Evolutionary conservation across 2,113 vertebrate genomes (phyloP), one percentile per base, ranked within the genome.

Genomic region (Scolopax mira): DNA sequence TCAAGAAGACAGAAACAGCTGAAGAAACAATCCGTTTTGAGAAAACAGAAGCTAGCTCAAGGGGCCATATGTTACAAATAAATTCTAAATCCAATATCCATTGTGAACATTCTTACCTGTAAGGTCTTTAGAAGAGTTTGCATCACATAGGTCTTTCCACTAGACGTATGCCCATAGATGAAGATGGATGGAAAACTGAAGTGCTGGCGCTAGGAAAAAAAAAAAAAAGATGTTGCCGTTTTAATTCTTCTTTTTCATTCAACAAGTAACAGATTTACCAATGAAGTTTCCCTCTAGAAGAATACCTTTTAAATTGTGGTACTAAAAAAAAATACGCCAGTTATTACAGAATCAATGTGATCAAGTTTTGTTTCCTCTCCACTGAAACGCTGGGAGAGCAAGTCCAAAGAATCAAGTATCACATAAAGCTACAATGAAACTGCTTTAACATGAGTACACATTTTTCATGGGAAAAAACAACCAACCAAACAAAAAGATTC

Each of bases 61-160:
- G 22, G 6, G 28, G 44, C 7, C 13, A 27, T 12, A 27, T 49
- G 7, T 51, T 64, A 70, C 8, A 70, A 79, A 66, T 42, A 57
- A 85, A 55, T 7, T 37, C n/a, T 60, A 64, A 94, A 92, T 73
- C 91, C 69, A 94, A 44, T 79, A 75, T 18, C 52, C 9, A 30
- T 18, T 78, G 12, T 49, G 42, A 79, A 78, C 77, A 90, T 42
- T 96, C 98, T 98, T 97, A 99, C 99, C 99, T 99, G 97, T 85
- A 99, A 98, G 35, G 98, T 98, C 80, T 98, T 98, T 89, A 99
- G 96, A 79, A 99, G 94, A 62, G 98, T 98, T n/a, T 98, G 95
- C 52, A 98, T 97, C 80, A 99, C 98, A 4, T 99, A 98, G 42
- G 99, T 99, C 96, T 99, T 99, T 72, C 99, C 99, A 89, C 99